A percentile compares a stretch with the other conserved stretches of the same genome.
phyloP scores from a whole-genome alignment of 1,140 invertebrate species.

The Venturia canescens region DNA sequence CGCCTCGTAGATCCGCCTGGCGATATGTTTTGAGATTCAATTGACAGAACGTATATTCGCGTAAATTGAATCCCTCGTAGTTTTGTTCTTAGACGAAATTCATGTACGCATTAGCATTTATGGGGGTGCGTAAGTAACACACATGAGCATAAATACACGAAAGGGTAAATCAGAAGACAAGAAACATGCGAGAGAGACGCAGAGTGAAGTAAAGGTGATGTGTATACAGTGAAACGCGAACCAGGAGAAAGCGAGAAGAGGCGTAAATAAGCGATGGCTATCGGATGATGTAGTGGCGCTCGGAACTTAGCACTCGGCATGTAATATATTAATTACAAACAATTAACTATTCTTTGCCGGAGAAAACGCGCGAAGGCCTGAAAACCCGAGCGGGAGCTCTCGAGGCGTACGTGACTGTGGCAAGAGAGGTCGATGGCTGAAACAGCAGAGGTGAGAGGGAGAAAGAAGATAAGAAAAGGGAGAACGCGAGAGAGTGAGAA shows the following conservation, averaged over 20 bases:
- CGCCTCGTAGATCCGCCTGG: too few species aligned
- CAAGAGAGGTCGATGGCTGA: constrained; percentile 5
- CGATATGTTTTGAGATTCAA: too few species aligned
- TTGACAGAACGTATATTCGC: too few species aligned
- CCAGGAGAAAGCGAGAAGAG: constrained; percentile 8
- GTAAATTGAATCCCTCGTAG: too few species aligned
- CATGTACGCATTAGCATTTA: too few species aligned
- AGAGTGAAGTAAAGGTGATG: background rate
- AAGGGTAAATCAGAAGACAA: background rate
- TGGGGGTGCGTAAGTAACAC: too few species aligned
- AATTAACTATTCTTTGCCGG: constrained; percentile 64
- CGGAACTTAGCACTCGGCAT: constrained; percentile 61
- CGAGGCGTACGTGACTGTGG: constrained; percentile 46
- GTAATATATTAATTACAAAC: constrained; percentile 72
- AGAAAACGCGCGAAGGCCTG: constrained; percentile 18
- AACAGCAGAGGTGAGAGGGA: constrained; percentile 16
- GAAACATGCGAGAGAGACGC: background rate
- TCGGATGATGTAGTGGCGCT: constrained; percentile 58
- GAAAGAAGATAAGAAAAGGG: background rate
- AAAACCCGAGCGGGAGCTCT: background rate
- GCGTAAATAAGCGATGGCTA: constrained; percentile 65
- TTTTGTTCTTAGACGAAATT: too few species aligned
- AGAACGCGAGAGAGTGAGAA: background rate
- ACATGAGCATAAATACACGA: too few species aligned
- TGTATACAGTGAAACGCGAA: background rate